phyloP scores from a whole-genome alignment of 2,888 invertebrate species.

The Eupsilia transversa region DNA sequence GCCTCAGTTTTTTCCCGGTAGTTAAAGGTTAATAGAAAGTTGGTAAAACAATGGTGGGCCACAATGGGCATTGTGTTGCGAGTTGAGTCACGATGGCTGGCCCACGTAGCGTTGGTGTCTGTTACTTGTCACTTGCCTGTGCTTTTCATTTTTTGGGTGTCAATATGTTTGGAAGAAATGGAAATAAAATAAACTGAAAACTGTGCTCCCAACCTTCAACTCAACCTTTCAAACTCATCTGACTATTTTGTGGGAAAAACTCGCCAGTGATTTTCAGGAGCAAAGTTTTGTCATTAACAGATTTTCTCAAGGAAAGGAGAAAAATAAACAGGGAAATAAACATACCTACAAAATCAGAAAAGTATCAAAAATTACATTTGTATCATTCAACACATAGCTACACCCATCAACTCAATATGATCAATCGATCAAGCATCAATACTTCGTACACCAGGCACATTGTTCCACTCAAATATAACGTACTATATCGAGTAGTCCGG shows the following conservation, averaged over 20 bases:
- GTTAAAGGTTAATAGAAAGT: constrained; percentile 85
- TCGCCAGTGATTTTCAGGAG: background rate
- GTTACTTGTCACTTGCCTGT: constrained; percentile 48
- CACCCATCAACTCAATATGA: background rate
- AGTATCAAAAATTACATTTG: background rate
- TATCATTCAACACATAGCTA: background rate
- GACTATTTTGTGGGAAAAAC: background rate
- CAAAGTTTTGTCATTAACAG: background rate
- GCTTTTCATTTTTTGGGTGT: constrained; percentile 35
- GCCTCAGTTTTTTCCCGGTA: constrained; percentile 76
- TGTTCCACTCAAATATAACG: background rate
- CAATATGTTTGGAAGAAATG: constrained; percentile 23
- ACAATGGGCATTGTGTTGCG: constrained; percentile 81
- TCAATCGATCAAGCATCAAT: constrained; percentile 40
- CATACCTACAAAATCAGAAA: background rate
- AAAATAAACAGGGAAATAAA: no score
- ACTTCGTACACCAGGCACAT: background rate
- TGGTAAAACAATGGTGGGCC: constrained; percentile 79
- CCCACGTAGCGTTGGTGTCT: constrained; percentile 60
- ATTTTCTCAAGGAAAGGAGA: background rate
- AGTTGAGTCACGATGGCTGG: constrained; percentile 74
- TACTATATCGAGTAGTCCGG: background rate
- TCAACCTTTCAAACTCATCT: background rate
- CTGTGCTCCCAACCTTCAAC: constrained; percentile 19
- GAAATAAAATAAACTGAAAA: constrained; percentile 17